Conservation (phyloP, 2,797 vertebrate genomes). For the Erithacus rubecula region DNA sequence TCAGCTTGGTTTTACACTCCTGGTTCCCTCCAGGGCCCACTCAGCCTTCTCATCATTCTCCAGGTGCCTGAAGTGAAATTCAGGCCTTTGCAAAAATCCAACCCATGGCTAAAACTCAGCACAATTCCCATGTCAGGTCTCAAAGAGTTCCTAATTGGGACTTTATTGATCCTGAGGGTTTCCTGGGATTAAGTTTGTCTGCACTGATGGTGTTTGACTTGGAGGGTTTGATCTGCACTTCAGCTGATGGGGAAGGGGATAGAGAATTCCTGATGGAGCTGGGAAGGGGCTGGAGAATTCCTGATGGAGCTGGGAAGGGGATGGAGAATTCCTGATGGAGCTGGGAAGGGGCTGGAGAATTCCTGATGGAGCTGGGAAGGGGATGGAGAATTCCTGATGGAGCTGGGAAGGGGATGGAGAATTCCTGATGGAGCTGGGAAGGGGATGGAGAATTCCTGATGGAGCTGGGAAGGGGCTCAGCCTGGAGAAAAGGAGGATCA, state of each 20-base stretch:
- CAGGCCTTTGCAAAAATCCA: neutral
- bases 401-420: too few relatives aligned
- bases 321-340: too few relatives aligned
- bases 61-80: neutral
- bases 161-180: neutral
- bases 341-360: too few relatives aligned
- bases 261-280: too few relatives aligned
- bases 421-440: neutral
- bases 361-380: too few relatives aligned
- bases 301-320: too few relatives aligned
- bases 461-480: too few relatives aligned
- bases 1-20: neutral
- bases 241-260: neutral
- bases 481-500: too few relatives aligned
- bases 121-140: neutral
- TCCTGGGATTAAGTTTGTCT: neutral
- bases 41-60: slow-evolving; percentile 1
- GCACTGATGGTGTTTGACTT: neutral
- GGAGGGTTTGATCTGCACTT: neutral
- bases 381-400: too few relatives aligned
- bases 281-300: too few relatives aligned
- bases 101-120: neutral
- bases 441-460: too few relatives aligned
- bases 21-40: neutral
- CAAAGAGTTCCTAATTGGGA: neutral